A percentile compares a stretch with the other conserved stretches of the same genome.
phyloP scores from a whole-genome alignment of 2,113 vertebrate species.

The Myxocyprinus asiaticus region DNA sequence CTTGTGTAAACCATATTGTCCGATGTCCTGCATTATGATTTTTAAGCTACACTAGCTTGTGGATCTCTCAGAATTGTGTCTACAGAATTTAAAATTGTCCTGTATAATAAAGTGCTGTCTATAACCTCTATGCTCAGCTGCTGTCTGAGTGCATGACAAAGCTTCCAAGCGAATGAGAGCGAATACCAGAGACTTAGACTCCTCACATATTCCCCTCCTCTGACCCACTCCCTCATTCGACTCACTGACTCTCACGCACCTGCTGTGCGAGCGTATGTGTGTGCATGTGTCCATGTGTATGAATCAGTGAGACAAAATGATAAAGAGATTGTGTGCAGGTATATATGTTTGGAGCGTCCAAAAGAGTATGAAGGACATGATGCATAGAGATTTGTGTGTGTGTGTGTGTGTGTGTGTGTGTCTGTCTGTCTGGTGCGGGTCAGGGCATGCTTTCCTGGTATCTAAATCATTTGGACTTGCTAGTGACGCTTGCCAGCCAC shows the following conservation, averaged over 20 bases:
- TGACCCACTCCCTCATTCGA: background rate
- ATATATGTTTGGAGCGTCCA: constrained; percentile 8
- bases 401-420: constrained; percentile 11
- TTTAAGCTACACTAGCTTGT: too few relatives aligned
- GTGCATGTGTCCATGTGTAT: constrained; percentile 8
- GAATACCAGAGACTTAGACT: constrained; percentile 30
- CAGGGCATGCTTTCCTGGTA: constrained; percentile 33
- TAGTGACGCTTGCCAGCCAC: constrained; percentile 35
- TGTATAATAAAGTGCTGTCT: background rate
- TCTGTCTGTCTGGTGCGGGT: background rate
- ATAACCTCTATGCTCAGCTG: constrained; percentile 16
- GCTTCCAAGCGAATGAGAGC: constrained; percentile 12
- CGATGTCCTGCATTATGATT: too few relatives aligned
- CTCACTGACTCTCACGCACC: background rate
- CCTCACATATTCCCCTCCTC: background rate
- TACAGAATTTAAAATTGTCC: background rate
- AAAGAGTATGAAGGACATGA: background rate
- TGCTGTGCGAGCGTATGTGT: background rate
- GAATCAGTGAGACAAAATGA: background rate
- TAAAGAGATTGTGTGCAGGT: constrained; percentile 25
- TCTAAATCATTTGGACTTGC: constrained; percentile 42
- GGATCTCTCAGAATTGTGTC: background rate
- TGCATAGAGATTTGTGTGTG: background rate
- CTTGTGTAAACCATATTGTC: too few relatives aligned
- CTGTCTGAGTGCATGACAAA: constrained; percentile 33